Evolutionary conservation across 2,113 vertebrate genomes (phyloP), one percentile per base, ranked within the genome.

Genomic region (Paradoxurus hermaphroditus): DNA sequence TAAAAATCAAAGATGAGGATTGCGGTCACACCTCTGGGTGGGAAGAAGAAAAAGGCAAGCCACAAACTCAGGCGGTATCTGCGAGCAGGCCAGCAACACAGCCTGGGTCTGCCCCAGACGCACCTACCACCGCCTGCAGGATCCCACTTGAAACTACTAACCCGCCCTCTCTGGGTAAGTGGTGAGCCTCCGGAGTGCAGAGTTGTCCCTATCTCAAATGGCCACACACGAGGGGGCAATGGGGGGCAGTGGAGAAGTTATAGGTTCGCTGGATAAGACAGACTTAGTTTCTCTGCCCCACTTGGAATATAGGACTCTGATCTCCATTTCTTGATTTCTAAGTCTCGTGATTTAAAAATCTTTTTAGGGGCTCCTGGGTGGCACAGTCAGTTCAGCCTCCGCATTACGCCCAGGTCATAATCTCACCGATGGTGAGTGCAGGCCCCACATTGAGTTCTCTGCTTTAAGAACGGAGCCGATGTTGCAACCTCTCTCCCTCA

Each of bases 181-280:
- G 65, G 73, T 5, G 25, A 78, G 34, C 34, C 63, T 12, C 4
- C 1, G 4, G 87, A 65, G 5, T 27, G 34, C 63, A 6, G 10
- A 51, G 18, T 2, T 1, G 0, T 51, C 3, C 23, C 34, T n/a
- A 39, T 5, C 3, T 63, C 31, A 11, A n/a, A 9, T 19, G 67
- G 27, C 34, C 73, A 29, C 23, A 19, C 18, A 8, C 56, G 27
- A 56, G 34, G 59, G 5, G 34, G 19, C 12, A 3, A 16, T 1
- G 29, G 18, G 67, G 3, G 21, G 1, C 70, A 59, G 13, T 36
- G 31, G 68, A 27, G 4, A 53, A 63, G 8, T 9, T 16, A 31
- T 0, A 1, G 10, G 34, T 73, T 34, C 6, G 3, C 23, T 36
- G 31, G 39, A 6, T 19, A 25, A 1, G 5, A 13, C 1, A 4